Evolutionary conservation across 2,888 invertebrate genomes (phyloP).

Genomic region (Pilophorus perplexus): DNA sequence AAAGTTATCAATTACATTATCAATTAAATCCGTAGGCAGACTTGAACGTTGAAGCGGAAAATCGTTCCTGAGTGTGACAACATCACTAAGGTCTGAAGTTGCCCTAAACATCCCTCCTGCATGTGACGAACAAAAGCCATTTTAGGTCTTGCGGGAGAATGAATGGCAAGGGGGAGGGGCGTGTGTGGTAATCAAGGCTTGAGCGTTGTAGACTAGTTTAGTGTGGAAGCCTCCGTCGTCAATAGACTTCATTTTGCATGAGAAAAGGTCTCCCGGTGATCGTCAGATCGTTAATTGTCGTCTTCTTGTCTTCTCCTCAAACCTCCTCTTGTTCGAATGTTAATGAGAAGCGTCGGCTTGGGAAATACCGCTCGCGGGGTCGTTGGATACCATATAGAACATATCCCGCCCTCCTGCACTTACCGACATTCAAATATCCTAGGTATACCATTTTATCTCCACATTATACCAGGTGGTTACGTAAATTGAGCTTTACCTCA

Average conservation of each 20-base stretch:
- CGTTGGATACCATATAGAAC: too few relatives aligned
- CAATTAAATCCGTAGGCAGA: not conserved
- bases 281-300: constrained; percentile 39
- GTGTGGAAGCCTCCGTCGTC: constrained; percentile 7
- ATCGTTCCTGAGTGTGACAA: not conserved
- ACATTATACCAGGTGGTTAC: too few relatives aligned
- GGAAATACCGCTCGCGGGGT: constrained; percentile 24
- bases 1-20: not conserved
- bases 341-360: constrained; percentile 35
- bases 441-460: too few relatives aligned
- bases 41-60: not conserved
- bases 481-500: too few relatives aligned
- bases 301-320: constrained; percentile 27
- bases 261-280: constrained; percentile 37
- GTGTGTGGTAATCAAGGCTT: constrained; percentile 13
- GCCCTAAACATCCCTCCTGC: not conserved
- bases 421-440: too few relatives aligned
- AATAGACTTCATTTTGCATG: constrained; percentile 36
- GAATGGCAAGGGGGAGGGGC: not conserved
- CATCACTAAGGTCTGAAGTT: not conserved
- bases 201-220: constrained; percentile 8
- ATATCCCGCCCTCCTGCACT: too few relatives aligned
- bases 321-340: constrained; percentile 35
- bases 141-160: not conserved
- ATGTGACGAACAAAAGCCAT: not conserved